Base-by-base conservation (phyloP, 2,797 vertebrate genomes). In the Hapalemur alaotrensis region DNA sequence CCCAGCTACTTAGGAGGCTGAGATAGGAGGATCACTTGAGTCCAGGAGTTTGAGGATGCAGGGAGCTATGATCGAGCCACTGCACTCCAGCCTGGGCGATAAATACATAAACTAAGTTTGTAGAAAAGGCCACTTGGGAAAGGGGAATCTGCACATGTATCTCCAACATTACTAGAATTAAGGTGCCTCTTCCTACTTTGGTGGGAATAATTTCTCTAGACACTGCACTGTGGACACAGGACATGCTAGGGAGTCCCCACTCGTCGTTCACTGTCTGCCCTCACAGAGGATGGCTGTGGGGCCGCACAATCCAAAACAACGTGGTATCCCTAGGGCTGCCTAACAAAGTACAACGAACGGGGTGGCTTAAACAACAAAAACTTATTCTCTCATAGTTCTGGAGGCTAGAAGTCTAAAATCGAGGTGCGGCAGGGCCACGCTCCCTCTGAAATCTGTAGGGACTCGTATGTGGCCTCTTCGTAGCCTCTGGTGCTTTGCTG, bases 171-270 rank as follows among this genome's bases (percentile, higher is more conserved):
- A 3, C 80, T 32, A 41, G 50, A 20, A 17, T 1, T 0, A 0
- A 65, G 41, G 35, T 18, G 18, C 13, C 48, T 32, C 76, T 65
- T 32, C 59, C 22, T 14, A 52, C 14, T 32, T 23, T 5, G 48
- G 4, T 0, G 1, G 32, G 14, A 32, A 35, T 30, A 2, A 63
- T 48, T 22, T 35, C 78, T 50, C 78, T 69, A 76, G 35, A 15
- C 1, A 0, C 35, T 0, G 52, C 69, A 2, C 38, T 15, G 3
- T 7, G 72, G 65, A 52, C 80, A 75, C 54, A 59, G 85, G 61
- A 54, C 32, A 10, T 0, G 1, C 20, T 1, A n/a, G 35, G 59
- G 25, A 11, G 30, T 41, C 59, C 0, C 63, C 0, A 35, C 30
- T 43, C 28, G 0, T 15, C 4, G 17, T 38, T 52, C 65, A 20